These are phyloP conservation scores for Alitta virens DNA, from an alignment of 2,888 invertebrate genomes.

Conservation along the genomic window DNA sequence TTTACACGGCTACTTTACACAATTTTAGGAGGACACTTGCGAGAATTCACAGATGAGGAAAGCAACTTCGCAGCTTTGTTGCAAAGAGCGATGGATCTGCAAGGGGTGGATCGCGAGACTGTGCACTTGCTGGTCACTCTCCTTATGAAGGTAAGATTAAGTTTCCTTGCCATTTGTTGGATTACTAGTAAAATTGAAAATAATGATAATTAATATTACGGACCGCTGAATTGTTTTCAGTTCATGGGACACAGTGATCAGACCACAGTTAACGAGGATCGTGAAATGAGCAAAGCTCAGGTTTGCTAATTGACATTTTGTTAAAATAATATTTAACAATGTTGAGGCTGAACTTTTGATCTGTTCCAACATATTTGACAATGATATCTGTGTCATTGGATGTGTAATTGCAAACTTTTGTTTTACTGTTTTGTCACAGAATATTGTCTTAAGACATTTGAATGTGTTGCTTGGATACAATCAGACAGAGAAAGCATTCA, in stretches of 20 bases:
- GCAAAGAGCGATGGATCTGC: constrained; percentile 85
- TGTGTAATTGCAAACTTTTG: too few relatives aligned
- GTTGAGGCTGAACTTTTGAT: too few relatives aligned
- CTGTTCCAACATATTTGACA: too few relatives aligned
- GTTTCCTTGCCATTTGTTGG: too few relatives aligned
- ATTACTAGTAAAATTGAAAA: too few relatives aligned
- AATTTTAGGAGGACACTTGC: constrained; percentile 74
- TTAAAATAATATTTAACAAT: not conserved
- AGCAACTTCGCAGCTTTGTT: constrained; percentile 77
- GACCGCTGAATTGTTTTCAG: too few relatives aligned
- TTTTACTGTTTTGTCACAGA: constrained; percentile 61
- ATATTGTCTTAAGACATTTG: constrained; percentile 84
- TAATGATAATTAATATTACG: too few relatives aligned
- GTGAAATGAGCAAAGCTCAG: constrained; percentile 69
- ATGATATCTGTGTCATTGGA: too few relatives aligned
- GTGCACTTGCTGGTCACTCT: constrained; percentile 90
- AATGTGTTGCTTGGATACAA: constrained; percentile 91
- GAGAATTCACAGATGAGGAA: constrained; percentile 79
- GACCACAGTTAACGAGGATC: constrained; percentile 70
- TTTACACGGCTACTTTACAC: too few relatives aligned
- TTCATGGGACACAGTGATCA: constrained; percentile 80
- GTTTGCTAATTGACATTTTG: constrained; percentile 29
- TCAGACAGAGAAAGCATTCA: constrained; percentile 84
- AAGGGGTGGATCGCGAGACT: constrained; percentile 93
- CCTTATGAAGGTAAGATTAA: constrained; percentile 71